phyloP scores from a whole-genome alignment of 2,797 vertebrate species.

The Tinamus major region DNA sequence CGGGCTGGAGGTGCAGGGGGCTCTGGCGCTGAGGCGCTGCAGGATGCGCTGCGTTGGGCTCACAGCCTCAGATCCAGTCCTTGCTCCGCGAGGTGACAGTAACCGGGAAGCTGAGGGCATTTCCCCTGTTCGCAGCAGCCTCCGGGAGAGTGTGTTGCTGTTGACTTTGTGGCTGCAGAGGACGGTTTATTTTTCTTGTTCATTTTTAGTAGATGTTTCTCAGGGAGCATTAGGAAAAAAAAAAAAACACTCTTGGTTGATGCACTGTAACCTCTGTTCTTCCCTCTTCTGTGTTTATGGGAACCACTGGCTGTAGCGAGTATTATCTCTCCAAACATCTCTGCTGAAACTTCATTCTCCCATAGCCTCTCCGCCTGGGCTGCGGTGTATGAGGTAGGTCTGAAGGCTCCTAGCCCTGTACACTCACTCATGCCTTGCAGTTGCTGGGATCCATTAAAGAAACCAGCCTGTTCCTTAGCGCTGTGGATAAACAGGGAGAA shows the following conservation, averaged over 20 bases:
- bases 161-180: not conserved
- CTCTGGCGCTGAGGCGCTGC: not conserved
- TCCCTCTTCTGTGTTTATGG: not conserved
- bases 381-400: not conserved
- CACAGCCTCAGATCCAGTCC: too few species aligned
- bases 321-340: conserved; percentile 37
- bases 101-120: not conserved
- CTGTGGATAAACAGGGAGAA: not conserved
- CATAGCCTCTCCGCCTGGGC: not conserved
- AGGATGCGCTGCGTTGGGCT: too few species aligned
- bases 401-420: not conserved
- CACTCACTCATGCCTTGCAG: not conserved
- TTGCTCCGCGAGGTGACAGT: too few species aligned
- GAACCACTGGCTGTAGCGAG: not conserved
- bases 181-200: not conserved
- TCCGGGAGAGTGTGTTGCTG: not conserved
- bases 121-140: not conserved
- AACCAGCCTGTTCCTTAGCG: not conserved
- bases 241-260: not conserved
- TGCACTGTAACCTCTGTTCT: not conserved
- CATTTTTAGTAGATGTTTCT: not conserved
- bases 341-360: conserved; percentile 10
- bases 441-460: not conserved
- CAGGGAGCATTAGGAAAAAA: not conserved
- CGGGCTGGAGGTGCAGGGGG: not conserved